These are phyloP conservation scores for Poecilia wingei DNA, from an alignment of 2,797 vertebrate species.

Conservation along the genomic window DNA sequence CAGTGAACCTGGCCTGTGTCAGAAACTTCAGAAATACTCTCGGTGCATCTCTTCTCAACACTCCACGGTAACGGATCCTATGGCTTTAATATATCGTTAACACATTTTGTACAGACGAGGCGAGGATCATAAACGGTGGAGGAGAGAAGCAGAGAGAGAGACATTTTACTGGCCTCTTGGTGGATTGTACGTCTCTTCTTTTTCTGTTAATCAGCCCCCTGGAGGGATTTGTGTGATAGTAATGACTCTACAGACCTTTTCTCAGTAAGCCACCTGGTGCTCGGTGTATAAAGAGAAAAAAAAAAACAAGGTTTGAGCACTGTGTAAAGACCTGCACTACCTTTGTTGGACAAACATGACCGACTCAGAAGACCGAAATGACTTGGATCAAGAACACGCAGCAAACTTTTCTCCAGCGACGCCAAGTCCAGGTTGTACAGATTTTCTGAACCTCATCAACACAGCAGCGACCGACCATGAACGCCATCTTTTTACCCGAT, in stretches of 20 bases:
- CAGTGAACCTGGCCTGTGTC: constrained; percentile 26
- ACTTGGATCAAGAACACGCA: constrained; percentile 33
- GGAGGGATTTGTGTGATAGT: constrained; percentile 37
- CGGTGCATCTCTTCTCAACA: constrained; percentile 41
- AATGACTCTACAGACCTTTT: constrained; percentile 33
- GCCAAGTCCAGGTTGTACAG: constrained; percentile 41
- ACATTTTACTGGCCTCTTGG: constrained; percentile 45
- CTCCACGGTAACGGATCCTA: constrained; percentile 28
- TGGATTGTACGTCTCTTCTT: constrained; percentile 51
- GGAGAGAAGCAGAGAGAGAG: constrained; percentile 14
- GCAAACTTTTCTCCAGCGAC: constrained; percentile 22
- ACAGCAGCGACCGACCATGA: constrained; percentile 9
- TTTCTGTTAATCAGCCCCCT: constrained; percentile 38
- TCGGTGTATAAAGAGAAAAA: constrained; percentile 4
- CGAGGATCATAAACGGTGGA: constrained; percentile 10
- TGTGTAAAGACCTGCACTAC: constrained; percentile 24
- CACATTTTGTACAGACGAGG: constrained; percentile 37
- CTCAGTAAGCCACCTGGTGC: constrained; percentile 20
- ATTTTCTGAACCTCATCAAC: constrained; percentile 25
- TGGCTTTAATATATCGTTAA: constrained; percentile 37
- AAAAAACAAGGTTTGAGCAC: constrained; percentile 33
- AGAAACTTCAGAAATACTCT: constrained; percentile 39
- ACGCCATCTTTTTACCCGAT: constrained; percentile 9
- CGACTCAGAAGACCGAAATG: constrained; percentile 14
- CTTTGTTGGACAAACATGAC: constrained; percentile 10